Base-by-base conservation (phyloP, 1,140 invertebrate genomes). In the Nephotettix cincticeps region DNA sequence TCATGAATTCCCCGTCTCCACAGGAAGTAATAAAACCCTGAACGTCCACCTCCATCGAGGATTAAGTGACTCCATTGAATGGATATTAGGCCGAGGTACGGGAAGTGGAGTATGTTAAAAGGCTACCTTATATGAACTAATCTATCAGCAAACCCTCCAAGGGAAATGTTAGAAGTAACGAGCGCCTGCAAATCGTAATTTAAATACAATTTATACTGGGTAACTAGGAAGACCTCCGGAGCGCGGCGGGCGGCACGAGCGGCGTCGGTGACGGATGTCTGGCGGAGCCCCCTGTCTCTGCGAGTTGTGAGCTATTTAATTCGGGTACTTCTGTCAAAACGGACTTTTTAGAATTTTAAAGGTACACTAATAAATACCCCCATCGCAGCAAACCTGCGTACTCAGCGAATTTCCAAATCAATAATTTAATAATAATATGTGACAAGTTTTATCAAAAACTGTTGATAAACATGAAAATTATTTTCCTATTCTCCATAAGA, bases 41-140 rank as follows among this genome's bases (percentile, higher is more conserved):
- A 61, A 14, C 27, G 21, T 61, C 56, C 56, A 28, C 56, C 27
- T 27, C 56, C 56, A 28, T 61, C 56, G 2, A 61, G 27, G 56
- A 27, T 61, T 27, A 29, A 61, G 23, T 61, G 56, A 61, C 14
- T 25, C 56, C 25, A 61, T 61, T 61, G 56, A 61, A 61, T 61
- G 56, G 56, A 61, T 61, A 61, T 61, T 61, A 61, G 56, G 28
- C 28, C 25, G 56, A 27, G 56, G 56, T 61, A 61, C 21, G n/a
- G 56, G 28, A 61, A 61, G 56, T 61, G 25, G 56, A 25, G 56
- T 61, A 61, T 61, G 56, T 61, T 61, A 61, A 61, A 61, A 27
- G 56, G 56, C 56, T 61, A 61, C 56, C 56, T 61, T 61, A 61
- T 61, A 61, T 25, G 56, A 61, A 61, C 56, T 61, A 61, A 61